Conservation (phyloP, 1,140 invertebrate genomes). For the Penaeus indicus region DNA sequence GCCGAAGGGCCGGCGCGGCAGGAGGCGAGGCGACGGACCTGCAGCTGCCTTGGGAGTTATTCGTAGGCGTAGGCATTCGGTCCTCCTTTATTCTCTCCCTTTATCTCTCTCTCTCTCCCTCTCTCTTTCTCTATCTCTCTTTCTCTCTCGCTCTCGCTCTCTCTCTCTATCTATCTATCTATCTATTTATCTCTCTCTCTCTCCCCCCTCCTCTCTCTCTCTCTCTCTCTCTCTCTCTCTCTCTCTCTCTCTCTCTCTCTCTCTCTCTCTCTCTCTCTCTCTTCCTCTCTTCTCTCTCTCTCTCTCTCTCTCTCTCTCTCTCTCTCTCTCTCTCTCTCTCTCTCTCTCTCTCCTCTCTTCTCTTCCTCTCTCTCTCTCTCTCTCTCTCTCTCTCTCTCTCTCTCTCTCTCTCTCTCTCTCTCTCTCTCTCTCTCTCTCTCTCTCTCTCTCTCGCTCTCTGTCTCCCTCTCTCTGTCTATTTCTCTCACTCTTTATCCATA, state of each 20-base stretch:
- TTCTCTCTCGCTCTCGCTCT: too few species aligned
- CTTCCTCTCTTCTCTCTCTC: too few species aligned
- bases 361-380: not conserved
- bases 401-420: not conserved
- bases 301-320: too few species aligned
- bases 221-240: not conserved
- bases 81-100: too few species aligned
- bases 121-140: too few species aligned
- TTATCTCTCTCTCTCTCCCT: too few species aligned
- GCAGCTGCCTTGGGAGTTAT: not conserved
- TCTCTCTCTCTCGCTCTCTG: slow-evolving; percentile 10
- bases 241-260: slow-evolving; percentile 9
- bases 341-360: too few species aligned
- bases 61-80: not conserved
- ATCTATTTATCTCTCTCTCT: too few species aligned
- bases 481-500: not conserved
- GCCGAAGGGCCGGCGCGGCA: not conserved
- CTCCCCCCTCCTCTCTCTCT: too few species aligned
- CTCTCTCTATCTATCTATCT: too few species aligned
- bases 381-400: too few species aligned
- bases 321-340: too few species aligned
- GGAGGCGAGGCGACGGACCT: not conserved
- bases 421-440: not conserved
- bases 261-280: not conserved
- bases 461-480: not conserved